Evolutionary conservation across 2,888 invertebrate species (phyloP).

Genomic region (Hypercompe scribonia): DNA sequence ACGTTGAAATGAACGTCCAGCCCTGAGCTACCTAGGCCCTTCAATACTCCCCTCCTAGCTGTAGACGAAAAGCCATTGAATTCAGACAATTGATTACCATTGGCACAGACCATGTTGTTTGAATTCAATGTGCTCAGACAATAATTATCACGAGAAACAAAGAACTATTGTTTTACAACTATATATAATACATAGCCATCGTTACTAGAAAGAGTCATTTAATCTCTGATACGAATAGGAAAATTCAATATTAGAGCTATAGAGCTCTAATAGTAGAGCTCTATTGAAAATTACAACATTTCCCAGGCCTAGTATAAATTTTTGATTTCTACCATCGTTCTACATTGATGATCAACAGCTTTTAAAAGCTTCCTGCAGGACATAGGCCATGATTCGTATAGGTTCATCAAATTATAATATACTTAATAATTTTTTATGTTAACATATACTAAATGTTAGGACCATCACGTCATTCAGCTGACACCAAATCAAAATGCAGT

Average conservation of each 20-base stretch:
- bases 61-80: not conserved
- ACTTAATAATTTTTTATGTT: not conserved
- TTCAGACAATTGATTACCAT: not conserved
- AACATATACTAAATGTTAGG: not conserved
- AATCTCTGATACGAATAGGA: too few species aligned
- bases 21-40: not conserved
- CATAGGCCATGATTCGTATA: too few species aligned
- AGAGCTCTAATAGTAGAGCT: too few species aligned
- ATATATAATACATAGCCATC: not conserved
- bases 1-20: not conserved
- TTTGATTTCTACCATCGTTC: too few species aligned
- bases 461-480: not conserved
- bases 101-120: not conserved
- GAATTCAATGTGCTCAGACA: not conserved
- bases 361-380: too few species aligned
- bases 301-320: not conserved
- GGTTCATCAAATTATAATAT: not conserved
- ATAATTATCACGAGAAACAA: not conserved
- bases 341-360: too few species aligned
- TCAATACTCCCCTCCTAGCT: not conserved
- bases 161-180: not conserved
- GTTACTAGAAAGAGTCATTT: too few species aligned
- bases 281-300: not conserved
- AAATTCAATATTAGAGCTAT: not conserved
- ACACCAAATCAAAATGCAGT: not conserved